Percentiles rank a stretch among this genome's conserved stretches.
These are phyloP conservation scores for western clawed frog (Xenopus tropicalis) DNA, from an alignment of 2,113 vertebrate genomes.

Conservation along the genomic window DNA sequence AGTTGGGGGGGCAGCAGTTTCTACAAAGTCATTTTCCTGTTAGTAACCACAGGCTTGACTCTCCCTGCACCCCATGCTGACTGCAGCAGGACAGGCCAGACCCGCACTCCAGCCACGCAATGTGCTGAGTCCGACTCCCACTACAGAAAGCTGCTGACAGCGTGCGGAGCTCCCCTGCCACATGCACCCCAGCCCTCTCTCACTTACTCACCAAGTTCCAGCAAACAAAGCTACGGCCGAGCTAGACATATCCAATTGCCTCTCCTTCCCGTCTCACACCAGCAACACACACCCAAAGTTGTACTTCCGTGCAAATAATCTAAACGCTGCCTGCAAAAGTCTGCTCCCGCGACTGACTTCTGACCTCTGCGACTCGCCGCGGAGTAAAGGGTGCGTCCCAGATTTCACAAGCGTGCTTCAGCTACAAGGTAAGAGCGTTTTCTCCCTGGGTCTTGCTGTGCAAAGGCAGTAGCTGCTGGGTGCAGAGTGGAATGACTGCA, in stretches of 20 bases:
- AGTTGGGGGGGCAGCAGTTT: no score
- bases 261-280: not conserved
- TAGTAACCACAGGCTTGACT: no score
- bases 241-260: conserved; percentile 16
- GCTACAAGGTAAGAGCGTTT: conserved; percentile 14
- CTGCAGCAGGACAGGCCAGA: no score
- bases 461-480: conserved; percentile 41
- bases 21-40: no score
- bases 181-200: not conserved
- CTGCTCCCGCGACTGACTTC: not conserved
- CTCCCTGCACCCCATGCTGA: no score
- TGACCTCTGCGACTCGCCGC: not conserved
- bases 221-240: conserved; percentile 17
- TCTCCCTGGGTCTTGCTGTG: not conserved
- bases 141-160: not conserved
- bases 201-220: conserved; percentile 36
- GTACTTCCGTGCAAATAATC: no score
- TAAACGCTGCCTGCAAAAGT: not conserved
- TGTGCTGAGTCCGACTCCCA: no score
- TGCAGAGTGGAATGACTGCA: conserved; percentile 66
- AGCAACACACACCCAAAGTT: not conserved
- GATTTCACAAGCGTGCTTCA: not conserved
- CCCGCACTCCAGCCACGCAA: no score
- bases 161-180: not conserved
- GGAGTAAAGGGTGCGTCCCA: not conserved